These are phyloP conservation scores for Protobothrops flavoviridis DNA, from an alignment of 2,113 vertebrate genomes.

Conservation along the genomic window DNA sequence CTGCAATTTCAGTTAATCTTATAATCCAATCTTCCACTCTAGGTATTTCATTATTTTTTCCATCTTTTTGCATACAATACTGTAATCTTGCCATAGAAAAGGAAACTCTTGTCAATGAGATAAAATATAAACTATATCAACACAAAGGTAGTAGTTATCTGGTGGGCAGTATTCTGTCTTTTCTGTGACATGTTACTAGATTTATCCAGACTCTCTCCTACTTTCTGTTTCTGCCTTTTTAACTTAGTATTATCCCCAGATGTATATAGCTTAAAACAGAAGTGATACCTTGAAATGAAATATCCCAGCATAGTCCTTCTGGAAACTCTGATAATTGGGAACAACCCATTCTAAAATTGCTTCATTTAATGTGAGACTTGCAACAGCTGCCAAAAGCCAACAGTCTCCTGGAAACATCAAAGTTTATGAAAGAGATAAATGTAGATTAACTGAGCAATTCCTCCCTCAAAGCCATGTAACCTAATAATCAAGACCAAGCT, in stretches of 20 bases:
- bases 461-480: neutral
- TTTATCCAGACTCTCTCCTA: neutral
- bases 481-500: neutral
- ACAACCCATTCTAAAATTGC: conserved; percentile 67
- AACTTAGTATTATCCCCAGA: neutral
- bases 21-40: neutral
- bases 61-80: neutral
- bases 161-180: neutral
- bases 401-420: conserved; percentile 66
- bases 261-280: neutral
- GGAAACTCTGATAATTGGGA: conserved; percentile 70
- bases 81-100: neutral
- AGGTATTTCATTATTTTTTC: neutral
- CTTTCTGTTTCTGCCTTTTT: neutral
- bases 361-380: conserved; percentile 74
- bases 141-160: neutral
- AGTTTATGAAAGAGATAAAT: conserved; percentile 1
- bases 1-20: neutral
- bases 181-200: neutral
- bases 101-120: neutral
- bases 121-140: neutral
- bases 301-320: conserved; percentile 71
- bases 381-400: conserved; percentile 77
- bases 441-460: neutral
- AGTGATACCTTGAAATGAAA: conserved; percentile 75